phyloP scores from a whole-genome alignment of 2,113 vertebrate species.

The Phylloscopus whistleri region DNA sequence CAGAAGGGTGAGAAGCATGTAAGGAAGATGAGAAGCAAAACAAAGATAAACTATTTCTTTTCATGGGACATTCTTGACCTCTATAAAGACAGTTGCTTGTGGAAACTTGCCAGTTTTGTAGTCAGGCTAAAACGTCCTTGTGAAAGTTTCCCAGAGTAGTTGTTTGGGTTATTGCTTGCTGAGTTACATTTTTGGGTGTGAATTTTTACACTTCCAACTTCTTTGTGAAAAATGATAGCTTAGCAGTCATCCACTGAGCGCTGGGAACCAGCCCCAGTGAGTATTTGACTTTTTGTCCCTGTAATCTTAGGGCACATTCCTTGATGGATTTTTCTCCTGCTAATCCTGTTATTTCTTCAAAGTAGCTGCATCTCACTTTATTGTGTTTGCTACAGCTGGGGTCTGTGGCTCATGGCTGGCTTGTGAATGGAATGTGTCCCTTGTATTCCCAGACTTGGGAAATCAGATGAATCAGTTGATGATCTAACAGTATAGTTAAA shows the following conservation, averaged over 20 bases:
- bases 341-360: slow-evolving; percentile 14
- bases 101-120: neutral
- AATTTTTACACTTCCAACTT: neutral
- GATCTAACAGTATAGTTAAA: neutral
- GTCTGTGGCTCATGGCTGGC: neutral
- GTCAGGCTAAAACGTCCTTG: neutral
- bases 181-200: neutral
- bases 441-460: neutral
- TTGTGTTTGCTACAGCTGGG: neutral
- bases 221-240: neutral
- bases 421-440: neutral
- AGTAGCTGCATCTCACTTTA: neutral
- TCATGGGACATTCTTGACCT: neutral
- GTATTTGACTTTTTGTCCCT: neutral
- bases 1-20: neutral
- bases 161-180: neutral
- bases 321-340: neutral
- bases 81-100: neutral
- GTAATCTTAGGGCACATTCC: neutral
- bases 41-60: neutral
- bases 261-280: neutral
- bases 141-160: neutral
- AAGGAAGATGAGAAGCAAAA: neutral
- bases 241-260: neutral
- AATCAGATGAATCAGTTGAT: neutral